Evolutionary conservation across 2,797 vertebrate genomes (phyloP), one percentile per base, ranked within the genome.

Genomic region (Phrynocephalus guinanensis): DNA sequence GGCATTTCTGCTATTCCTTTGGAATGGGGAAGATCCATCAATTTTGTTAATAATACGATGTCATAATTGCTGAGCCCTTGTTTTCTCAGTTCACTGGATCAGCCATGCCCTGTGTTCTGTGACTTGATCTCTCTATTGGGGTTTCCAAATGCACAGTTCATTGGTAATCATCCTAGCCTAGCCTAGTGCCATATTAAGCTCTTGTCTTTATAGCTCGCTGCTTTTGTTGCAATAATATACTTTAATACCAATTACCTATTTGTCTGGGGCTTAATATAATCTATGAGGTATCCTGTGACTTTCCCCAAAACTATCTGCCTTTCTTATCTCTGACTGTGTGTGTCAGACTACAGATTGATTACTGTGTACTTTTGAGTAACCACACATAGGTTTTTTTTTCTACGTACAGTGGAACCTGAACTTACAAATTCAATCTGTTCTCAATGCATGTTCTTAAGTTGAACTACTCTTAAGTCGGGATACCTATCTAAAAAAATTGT

Each of bases 111-210:
- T 48, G 20, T 66, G 72, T 28, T 63, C 33, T 84, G 56, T 44
- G 83, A n/a, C 83, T 76, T 76, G 52, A 84, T 76, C 72, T 66
- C 56, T 76, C 33, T 84, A 28, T n/a, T 33, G 66, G 56, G 16
- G 30, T 44, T 60, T 63, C 33, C 56, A 75, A 84, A 84, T 75
- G 52, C 71, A 84, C 5, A 56, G 30, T 60, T 33, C 50, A 56
- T 73, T 75, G 18, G 30, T 76, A 84, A 66, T 48, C 30, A 8
- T 28, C 83, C 48, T 44, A 44, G 33, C 26, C 71, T 44, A 44
- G 33, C 26, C 52, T 28, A 18, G 83, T 84, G 56, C 30, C 22
- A 30, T 11, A 73, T 76, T 66, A 60, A 84, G 26, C 30, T 63
- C 5, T 10, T 63, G 56, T 28, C 83, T 82, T 38, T 28, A 1